These are phyloP conservation scores for Pachycephala philippinensis DNA, from an alignment of 2,113 vertebrate species.

Conservation along the genomic window DNA sequence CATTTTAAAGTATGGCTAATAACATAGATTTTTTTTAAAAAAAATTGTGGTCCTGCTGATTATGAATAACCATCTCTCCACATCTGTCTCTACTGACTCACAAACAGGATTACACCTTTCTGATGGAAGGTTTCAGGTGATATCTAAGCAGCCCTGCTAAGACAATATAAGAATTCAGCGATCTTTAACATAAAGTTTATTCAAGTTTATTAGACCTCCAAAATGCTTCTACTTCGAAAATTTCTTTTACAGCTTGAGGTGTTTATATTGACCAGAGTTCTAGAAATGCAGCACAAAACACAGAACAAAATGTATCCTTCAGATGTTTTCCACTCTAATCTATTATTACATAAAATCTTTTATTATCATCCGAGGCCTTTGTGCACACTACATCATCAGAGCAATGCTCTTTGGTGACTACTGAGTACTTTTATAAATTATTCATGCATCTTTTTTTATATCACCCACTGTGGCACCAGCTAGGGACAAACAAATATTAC, in stretches of 20 bases:
- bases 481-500: slow-evolving; percentile 65
- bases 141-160: not conserved
- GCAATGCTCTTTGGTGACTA: slow-evolving; percentile 43
- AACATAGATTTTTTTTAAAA: not conserved
- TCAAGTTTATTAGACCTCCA: not conserved
- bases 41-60: not conserved
- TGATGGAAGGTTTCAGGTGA: not conserved
- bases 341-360: not conserved
- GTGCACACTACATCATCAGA: not conserved
- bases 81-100: not conserved
- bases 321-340: not conserved
- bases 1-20: not conserved
- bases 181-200: not conserved
- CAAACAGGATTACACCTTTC: not conserved
- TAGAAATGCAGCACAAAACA: not conserved
- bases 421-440: slow-evolving; percentile 50
- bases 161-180: not conserved
- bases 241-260: not conserved
- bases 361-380: not conserved
- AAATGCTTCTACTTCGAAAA: not conserved
- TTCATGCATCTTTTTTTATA: slow-evolving; percentile 65
- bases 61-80: not conserved
- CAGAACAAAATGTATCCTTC: not conserved
- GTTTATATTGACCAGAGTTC: not conserved
- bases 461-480: slow-evolving; percentile 49